Base-by-base conservation (phyloP, 2,113 vertebrate species). In the Athene cunicularia region DNA sequence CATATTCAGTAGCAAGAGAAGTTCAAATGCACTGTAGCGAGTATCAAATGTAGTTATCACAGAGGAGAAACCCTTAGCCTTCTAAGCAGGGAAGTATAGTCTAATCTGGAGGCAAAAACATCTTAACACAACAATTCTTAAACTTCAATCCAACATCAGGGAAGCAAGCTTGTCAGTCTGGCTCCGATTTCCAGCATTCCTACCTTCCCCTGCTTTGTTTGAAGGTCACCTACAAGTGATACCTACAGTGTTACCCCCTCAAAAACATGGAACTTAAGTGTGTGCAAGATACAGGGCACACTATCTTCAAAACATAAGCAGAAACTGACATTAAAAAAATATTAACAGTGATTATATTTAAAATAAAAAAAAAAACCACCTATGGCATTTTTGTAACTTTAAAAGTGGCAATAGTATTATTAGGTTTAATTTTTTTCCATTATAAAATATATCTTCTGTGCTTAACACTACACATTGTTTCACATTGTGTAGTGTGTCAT, bases 401-500 rank as follows among this genome's bases (percentile, higher is more conserved):
- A n/a, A 41, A 97, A 88, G 49, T 50, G 67, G 49, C 86, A 95
- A 64, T 3, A 89, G 72, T 91, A 52, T 52, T 63, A 79, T 12
- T 77, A 70, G 15, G 58, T 86, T 88, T 82, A 90, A 86, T 72
- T 80, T 27, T 86, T 96, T 95, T 85, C 35, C 74, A 60, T 84
- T 83, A 77, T 41, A 95, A 95, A 97, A 92, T 63, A 59, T 56
- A 91, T 80, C n/a, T 86, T 86, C 93, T 91, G 95, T 90, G 81
- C 73, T 79, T 77, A 80, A 53, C 75, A 37, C 56, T 80, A 95
- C 68, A 93, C 90, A 94, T 56, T 70, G 63, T 16, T 95, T 95
- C 86, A 53, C 15, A 67, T 16, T 27, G 14, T 58, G 14, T 26
- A 94, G 28, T 80, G 58, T 86, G 77, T 89, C 96, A 95, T 66